Percentiles rank a stretch among this genome's conserved stretches.
Conservation (phyloP, 2,888 invertebrate genomes). For the Cantharis rustica region DNA sequence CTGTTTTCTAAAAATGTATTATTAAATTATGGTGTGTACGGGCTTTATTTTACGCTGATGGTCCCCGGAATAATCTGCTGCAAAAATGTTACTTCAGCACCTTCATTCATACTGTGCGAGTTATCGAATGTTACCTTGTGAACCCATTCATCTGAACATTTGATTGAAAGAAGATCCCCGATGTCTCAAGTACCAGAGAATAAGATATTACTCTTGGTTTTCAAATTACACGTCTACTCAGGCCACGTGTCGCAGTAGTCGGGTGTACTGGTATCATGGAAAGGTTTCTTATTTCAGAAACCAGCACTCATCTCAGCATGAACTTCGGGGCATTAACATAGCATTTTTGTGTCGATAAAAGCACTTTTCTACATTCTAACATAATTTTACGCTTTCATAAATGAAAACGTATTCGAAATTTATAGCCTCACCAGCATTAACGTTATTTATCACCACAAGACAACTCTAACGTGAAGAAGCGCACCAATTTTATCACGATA, state of each 20-base stretch:
- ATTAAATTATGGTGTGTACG: too few relatives aligned
- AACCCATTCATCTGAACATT: not conserved
- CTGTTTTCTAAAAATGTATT: too few relatives aligned
- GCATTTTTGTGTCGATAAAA: not conserved
- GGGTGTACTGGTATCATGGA: not conserved
- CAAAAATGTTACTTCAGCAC: too few relatives aligned
- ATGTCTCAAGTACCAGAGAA: not conserved
- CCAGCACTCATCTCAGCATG: not conserved
- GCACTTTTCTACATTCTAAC: not conserved
- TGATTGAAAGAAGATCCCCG: not conserved
- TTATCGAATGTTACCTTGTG: not conserved
- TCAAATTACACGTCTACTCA: not conserved
- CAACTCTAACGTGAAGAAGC: not conserved
- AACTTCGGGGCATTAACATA: not conserved
- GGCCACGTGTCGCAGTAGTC: not conserved
- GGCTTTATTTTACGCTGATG: too few relatives aligned
- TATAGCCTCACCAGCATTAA: not conserved
- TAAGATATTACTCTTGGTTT: not conserved
- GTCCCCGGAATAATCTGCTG: too few relatives aligned
- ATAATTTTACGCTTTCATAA: not conserved
- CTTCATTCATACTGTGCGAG: not conserved
- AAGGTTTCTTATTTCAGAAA: not conserved
- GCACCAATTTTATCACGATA: not conserved
- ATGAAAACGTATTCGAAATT: not conserved
- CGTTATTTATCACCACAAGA: not conserved